Conservation (phyloP, 2,888 invertebrate genomes). For the Platypus cylindrus region DNA sequence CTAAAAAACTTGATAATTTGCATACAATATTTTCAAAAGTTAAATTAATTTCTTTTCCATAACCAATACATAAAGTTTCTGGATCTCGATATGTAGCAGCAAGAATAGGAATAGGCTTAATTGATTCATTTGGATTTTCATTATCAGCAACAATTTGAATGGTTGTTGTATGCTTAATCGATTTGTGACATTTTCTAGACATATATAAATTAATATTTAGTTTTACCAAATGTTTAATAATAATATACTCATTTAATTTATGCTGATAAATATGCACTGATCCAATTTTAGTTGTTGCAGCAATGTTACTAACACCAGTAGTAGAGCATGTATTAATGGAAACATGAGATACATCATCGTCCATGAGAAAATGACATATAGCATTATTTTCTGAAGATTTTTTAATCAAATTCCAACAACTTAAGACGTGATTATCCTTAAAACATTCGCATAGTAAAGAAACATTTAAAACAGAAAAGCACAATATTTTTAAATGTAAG, state of each 20-base stretch:
- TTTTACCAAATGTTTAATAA: not conserved
- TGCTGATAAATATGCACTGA: slow-evolving; percentile 67
- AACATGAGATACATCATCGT: slow-evolving; percentile 50
- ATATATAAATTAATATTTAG: slow-evolving; percentile 5
- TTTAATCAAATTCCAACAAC: slow-evolving; percentile 38
- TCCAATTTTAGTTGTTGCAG: slow-evolving; percentile 59
- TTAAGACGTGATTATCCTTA: slow-evolving; percentile 36
- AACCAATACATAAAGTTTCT: slow-evolving; percentile 40
- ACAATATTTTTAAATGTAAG: too few species aligned
- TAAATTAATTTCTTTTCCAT: slow-evolving; percentile 44
- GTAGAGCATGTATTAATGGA: slow-evolving; percentile 39
- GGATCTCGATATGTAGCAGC: slow-evolving; percentile 34
- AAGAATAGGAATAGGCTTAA: slow-evolving; percentile 43
- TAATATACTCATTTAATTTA: slow-evolving; percentile 55
- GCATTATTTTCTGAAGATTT: slow-evolving; percentile 37
- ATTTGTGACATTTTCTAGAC: slow-evolving; percentile 40
- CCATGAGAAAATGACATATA: slow-evolving; percentile 50
- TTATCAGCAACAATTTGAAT: slow-evolving; percentile 47
- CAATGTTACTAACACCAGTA: slow-evolving; percentile 38
- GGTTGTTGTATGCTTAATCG: slow-evolving; percentile 49
- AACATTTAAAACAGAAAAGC: not conserved
- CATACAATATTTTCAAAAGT: slow-evolving; percentile 47
- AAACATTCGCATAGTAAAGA: slow-evolving; percentile 7
- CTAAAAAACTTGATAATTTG: slow-evolving; percentile 1
- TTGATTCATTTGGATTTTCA: slow-evolving; percentile 33